Evolutionary conservation across 2,888 invertebrate species (phyloP), one percentile per base, ranked within the genome.

Genomic region (Galerucella nymphaeae): DNA sequence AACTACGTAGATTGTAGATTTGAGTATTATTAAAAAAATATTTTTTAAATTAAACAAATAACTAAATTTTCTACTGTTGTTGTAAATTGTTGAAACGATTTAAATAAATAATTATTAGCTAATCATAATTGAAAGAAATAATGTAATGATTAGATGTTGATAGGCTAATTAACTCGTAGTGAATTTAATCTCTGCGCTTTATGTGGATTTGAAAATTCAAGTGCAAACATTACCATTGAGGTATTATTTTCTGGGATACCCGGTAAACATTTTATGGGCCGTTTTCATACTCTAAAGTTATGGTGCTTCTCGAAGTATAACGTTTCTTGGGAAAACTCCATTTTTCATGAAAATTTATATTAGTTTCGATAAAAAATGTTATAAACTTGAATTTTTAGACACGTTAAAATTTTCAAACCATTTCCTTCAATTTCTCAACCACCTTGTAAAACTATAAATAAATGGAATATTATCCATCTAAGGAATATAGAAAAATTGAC

Each of bases 401-500:
- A 45, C 45, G 45, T 14, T 13, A 45, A 45, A 11, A 18, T 2
- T 16, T 0, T 2, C 10, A 53, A 53, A 53, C 10, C 10, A 10
- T 61, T 16, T 61, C 38, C n/a, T 61, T 41, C 38, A 18, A 41
- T 41, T 8, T 38, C 42, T 38, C n/a, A 38, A 41, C 18, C 3
- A 61, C 38, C 61, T 41, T 61, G 41, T 61, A 61, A 18, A 61
- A 6, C 41, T 41, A 53, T 53, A 41, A 61, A 61, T 38, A 61
- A 61, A 61, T 59, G 9, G 20, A 48, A 13, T 58, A 58, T 58
- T 58, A 58, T 16, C 42, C 16, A 42, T 42, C 59, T 61, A 61
- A 38, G n/a, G 14, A 42, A 61, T 61, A 61, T 61, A 61, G 5
- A 63, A 57, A 48, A 16, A 13, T 64, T 50, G 70, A 64, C 70